These are phyloP conservation scores for Schlechtendalia chinensis DNA, from an alignment of 1,140 invertebrate species.

Conservation along the genomic window DNA sequence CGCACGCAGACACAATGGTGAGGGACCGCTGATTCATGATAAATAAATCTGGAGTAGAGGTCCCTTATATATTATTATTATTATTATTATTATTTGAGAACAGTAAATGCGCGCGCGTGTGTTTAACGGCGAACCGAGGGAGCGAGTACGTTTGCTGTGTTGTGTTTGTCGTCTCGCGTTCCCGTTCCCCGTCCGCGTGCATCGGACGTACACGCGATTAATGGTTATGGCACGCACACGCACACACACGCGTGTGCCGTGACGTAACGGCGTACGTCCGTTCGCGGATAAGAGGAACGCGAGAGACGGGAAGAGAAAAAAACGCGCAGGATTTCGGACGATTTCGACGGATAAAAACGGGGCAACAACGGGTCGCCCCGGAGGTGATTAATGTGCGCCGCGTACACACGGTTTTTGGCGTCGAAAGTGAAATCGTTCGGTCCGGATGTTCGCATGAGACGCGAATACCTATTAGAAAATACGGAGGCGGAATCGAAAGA, in stretches of 20 bases:
- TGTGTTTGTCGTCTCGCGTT: not conserved
- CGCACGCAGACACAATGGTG: slow-evolving; percentile 24
- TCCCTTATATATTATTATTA: slow-evolving; percentile 39
- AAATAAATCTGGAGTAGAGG: slow-evolving; percentile 47
- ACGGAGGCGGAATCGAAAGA: too few species aligned
- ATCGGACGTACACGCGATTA: not conserved
- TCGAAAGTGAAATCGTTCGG: slow-evolving; percentile 35
- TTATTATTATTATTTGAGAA: slow-evolving; percentile 21
- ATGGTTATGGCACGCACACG: not conserved
- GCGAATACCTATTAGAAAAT: slow-evolving; percentile 23
- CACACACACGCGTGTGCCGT: not conserved
- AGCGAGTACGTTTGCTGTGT: not conserved
- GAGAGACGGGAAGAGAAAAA: not conserved
- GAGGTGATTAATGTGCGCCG: slow-evolving; percentile 25
- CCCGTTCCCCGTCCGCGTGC: not conserved
- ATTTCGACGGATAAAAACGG: slow-evolving; percentile 25
- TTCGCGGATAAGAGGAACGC: too few species aligned
- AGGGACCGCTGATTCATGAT: slow-evolving; percentile 49
- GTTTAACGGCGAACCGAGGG: not conserved
- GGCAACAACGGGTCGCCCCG: slow-evolving; percentile 5
- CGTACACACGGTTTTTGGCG: slow-evolving; percentile 13
- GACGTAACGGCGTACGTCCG: not conserved
- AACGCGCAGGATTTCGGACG: not conserved
- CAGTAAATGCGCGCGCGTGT: not conserved
- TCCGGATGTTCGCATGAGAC: slow-evolving; percentile 7